A percentile compares a stretch with the other conserved stretches of the same genome.
Conservation (phyloP, 1,140 invertebrate genomes). For the Drosophila kurseongensis region DNA sequence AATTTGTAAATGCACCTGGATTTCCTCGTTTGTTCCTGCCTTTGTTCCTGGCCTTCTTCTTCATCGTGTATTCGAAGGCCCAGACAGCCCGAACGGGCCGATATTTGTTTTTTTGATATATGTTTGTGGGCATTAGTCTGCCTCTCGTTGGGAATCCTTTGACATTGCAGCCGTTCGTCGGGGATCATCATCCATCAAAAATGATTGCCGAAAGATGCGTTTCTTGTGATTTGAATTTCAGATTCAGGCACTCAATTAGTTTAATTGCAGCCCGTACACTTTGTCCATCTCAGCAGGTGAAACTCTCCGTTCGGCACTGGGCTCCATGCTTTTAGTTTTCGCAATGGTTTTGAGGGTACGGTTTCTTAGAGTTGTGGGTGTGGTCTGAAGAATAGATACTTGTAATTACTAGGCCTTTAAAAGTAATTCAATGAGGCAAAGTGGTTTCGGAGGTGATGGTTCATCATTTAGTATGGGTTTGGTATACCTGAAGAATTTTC, state of each 20-base stretch:
- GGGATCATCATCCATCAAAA: constrained; percentile 80
- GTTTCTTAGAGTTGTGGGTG: constrained; percentile 31
- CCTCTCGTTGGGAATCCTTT: constrained; percentile 72
- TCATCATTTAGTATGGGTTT: not conserved
- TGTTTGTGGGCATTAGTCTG: constrained; percentile 61
- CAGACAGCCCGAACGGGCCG: constrained; percentile 28
- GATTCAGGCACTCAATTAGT: constrained; percentile 77
- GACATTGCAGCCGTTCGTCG: constrained; percentile 72
- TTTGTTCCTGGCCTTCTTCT: constrained; percentile 52
- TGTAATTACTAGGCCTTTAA: constrained; percentile 26
- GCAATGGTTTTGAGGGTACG: constrained; percentile 9
- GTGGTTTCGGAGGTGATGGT: not conserved
- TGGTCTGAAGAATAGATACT: not conserved
- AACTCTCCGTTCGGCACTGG: constrained; percentile 31
- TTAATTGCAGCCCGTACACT: constrained; percentile 64
- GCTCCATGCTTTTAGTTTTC: constrained; percentile 15
- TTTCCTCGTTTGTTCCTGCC: constrained; percentile 58
- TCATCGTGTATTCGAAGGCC: not conserved
- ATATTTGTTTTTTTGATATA: constrained; percentile 69
- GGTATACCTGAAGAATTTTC: no score
- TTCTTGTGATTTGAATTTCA: constrained; percentile 78
- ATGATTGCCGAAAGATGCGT: constrained; percentile 79
- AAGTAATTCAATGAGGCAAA: constrained; percentile 16
- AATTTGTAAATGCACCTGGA: constrained; percentile 83
- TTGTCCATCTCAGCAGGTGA: constrained; percentile 54